Percentiles rank a stretch among this genome's conserved stretches.
These are phyloP conservation scores for Hydraecia micacea DNA, from an alignment of 2,888 invertebrate genomes.

Conservation along the genomic window DNA sequence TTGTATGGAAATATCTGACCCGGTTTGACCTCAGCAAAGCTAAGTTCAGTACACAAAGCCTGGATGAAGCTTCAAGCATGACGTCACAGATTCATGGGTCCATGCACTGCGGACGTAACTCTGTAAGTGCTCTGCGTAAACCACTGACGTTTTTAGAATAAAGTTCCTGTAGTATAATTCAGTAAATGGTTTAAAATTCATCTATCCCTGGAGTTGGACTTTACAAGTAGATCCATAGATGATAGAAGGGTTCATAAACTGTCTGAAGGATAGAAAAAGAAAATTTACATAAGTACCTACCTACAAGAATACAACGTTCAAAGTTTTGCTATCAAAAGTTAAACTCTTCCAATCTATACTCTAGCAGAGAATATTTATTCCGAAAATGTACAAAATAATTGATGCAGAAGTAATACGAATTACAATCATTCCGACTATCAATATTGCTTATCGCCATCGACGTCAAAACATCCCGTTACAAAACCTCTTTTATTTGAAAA, in stretches of 20 bases:
- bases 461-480: slow-evolving; percentile 46
- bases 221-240: background rate
- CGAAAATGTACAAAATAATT: slow-evolving; percentile 3
- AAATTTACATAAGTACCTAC: background rate
- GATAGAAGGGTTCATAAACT: background rate
- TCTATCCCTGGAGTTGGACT: background rate
- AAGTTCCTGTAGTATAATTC: background rate
- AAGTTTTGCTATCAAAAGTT: background rate
- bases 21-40: slow-evolving; percentile 17
- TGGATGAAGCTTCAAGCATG: slow-evolving; percentile 28
- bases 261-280: background rate
- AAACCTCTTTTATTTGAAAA: slow-evolving; percentile 43
- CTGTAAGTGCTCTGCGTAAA: background rate
- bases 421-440: slow-evolving; percentile 35
- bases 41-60: slow-evolving; percentile 35
- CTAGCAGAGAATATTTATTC: background rate
- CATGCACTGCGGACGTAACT: background rate
- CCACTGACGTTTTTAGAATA: slow-evolving; percentile 4
- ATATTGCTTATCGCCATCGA: slow-evolving; percentile 20
- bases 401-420: slow-evolving; percentile 41
- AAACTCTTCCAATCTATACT: background rate
- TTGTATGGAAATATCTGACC: slow-evolving; percentile 1
- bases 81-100: slow-evolving; percentile 29
- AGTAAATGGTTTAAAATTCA: background rate
- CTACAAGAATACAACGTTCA: background rate